Evolutionary conservation across 2,888 invertebrate species (phyloP).

Genomic region (Synanthedon formicaeformis): DNA sequence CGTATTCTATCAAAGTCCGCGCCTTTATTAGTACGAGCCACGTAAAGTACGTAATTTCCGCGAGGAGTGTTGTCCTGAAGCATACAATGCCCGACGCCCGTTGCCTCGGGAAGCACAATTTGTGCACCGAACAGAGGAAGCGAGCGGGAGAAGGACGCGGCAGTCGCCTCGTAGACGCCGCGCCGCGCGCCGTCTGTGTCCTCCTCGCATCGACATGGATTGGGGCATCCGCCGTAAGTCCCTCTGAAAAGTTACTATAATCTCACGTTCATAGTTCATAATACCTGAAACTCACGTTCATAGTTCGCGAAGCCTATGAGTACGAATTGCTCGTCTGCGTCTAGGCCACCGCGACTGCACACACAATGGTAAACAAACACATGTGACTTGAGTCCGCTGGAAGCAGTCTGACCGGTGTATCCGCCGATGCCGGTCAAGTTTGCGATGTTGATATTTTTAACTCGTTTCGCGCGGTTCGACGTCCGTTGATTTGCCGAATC

Average conservation of each 20-base stretch:
- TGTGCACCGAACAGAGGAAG: slow-evolving; percentile 15
- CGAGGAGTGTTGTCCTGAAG: slow-evolving; percentile 12
- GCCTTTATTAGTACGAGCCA: too few relatives aligned
- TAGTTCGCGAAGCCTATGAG: slow-evolving; percentile 10
- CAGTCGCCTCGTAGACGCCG: slow-evolving; percentile 60
- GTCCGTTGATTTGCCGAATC: slow-evolving; percentile 62
- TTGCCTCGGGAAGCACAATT: neutral
- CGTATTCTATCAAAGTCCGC: too few relatives aligned
- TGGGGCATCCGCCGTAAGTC: slow-evolving; percentile 70
- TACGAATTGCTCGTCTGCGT: slow-evolving; percentile 1
- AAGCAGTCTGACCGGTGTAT: slow-evolving; percentile 64
- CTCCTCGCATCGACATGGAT: slow-evolving; percentile 50
- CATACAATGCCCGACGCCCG: neutral
- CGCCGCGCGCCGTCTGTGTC: slow-evolving; percentile 42
- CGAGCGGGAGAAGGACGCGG: slow-evolving; percentile 54
- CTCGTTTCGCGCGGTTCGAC: slow-evolving; percentile 64
- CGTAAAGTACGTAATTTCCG: slow-evolving; percentile 22
- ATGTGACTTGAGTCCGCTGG: slow-evolving; percentile 43
- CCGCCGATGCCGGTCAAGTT: slow-evolving; percentile 61
- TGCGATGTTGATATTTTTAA: slow-evolving; percentile 63
- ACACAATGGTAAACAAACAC: slow-evolving; percentile 67
- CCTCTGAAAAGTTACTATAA: slow-evolving; percentile 17
- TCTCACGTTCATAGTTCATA: too few relatives aligned
- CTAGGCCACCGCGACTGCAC: slow-evolving; percentile 27
- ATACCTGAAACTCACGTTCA: slow-evolving; percentile 13